Evolutionary conservation across 2,797 vertebrate genomes (phyloP), one percentile per base, ranked within the genome.

Genomic region (Psittacula derbiana): DNA sequence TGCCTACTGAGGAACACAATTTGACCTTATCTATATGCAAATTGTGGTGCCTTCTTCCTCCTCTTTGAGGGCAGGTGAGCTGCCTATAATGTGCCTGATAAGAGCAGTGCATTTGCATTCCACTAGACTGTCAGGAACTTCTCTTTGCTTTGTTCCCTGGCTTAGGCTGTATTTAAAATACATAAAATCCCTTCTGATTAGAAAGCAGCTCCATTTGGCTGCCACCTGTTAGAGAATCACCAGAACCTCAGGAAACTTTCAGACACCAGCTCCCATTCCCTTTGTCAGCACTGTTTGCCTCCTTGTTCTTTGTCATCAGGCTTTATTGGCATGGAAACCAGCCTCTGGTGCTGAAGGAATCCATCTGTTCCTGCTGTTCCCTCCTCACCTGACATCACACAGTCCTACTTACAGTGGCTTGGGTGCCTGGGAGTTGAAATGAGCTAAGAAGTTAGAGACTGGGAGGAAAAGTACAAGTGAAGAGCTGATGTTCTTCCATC

Each of bases 1-100:
- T 71, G 84, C 52, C 72, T 88, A 47, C 55, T 46, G 53, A 93
- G 61, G 52, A 84, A 62, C 71, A 46, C 43, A 69, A 16, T 4
- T 58, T 89, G 83, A 90, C 87, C 90, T 93, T 80, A 90, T 92
- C 82, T 84, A 81, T 62, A 90, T 86, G 95, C 80, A 96, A 94
- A 95, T 78, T 31, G 40, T 38, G 75, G 81, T 16, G 64, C 31
- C 53, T 46, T 41, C 64, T 53, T 86, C 72, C 74, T 92, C 62
- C 55, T 71, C 69, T 78, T 19, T 19, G 19, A 78, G 66, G 64
- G 78, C 47, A 80, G 80, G 52, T 74, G 84, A 93, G 85, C 62
- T 23, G 76, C 65, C 86, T 28, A 6, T 43, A 69, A n/a, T 0
- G 13, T 13, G 53, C 4, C 25, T 47, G 85, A 38, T 70, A 61